Evolutionary conservation across 2,797 vertebrate species (phyloP), one percentile per base, ranked within the genome.

Genomic region (Acrossocheilus fasciatus): DNA sequence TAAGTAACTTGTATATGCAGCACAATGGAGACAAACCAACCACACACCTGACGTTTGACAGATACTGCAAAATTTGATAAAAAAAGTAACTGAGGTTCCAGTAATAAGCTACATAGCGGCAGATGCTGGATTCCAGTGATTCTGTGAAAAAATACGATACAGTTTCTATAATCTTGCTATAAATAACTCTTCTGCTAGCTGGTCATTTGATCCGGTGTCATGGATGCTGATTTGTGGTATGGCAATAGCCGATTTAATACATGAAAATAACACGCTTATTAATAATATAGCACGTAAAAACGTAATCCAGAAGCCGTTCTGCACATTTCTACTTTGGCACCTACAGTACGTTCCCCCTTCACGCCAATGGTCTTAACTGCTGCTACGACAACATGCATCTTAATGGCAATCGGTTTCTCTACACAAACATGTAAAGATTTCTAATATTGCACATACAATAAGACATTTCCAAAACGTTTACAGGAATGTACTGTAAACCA

Each of bases 361-460:
- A 83, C 68, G 50, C 76, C 82, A 85, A 74, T 87, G 88, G 85
- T 89, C 85, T 87, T 84, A 74, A 79, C 77, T 86, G 80, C 81
- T 82, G 81, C 84, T 84, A 86, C 82, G 17, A 66, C 76, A 54
- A 82, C 59, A 82, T 75, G 85, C 80, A 76, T 76, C 73, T 75
- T 86, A 86, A 86, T 45, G 80, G 80, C 85, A 82, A 69, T 68
- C 50, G 80, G 85, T 82, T 81, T 83, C 73, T 83, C 82, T 68
- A 82, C 47, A 83, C 82, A 47, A 77, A 78, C 84, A 83, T 9
- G 54, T 36, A 85, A 79, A 84, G 90, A 69, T 84, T 88, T 92
- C 86, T 90, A 69, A 93, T 95, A 94, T 95, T 95, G 93, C 94
- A 95, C 94, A 93, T 93, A 90, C 66, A 79, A 91, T 89, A 92